phyloP scores from a whole-genome alignment of 1,140 invertebrate species.

The Copidosoma floridanum region DNA sequence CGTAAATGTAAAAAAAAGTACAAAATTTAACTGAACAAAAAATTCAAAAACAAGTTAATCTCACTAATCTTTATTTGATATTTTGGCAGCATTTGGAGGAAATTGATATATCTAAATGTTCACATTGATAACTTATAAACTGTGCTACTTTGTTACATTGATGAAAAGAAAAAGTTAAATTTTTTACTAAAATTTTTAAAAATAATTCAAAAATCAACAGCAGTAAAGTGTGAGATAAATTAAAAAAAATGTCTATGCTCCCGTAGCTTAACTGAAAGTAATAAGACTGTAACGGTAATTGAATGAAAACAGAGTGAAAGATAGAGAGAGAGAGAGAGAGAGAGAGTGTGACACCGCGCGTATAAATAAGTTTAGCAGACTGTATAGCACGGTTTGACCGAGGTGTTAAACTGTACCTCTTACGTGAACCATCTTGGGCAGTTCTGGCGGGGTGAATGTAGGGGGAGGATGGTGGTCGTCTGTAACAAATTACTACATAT shows the following conservation, averaged over 20 bases:
- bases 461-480: constrained; percentile 91
- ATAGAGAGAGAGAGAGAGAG: constrained; percentile 9
- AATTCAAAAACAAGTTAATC: too few species aligned
- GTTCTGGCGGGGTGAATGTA: constrained; percentile 94
- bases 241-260: too few species aligned
- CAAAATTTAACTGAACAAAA: too few species aligned
- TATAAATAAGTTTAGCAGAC: too few species aligned
- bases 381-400: constrained; percentile 53
- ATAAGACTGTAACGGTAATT: too few species aligned
- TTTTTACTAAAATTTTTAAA: background rate
- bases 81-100: too few species aligned
- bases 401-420: constrained; percentile 75
- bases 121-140: too few species aligned
- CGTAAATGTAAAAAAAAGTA: too few species aligned
- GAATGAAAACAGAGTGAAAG: background rate
- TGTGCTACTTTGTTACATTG: background rate
- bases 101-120: too few species aligned
- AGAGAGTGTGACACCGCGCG: constrained; percentile 51
- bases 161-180: background rate
- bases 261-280: too few species aligned
- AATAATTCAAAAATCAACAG: background rate
- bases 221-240: background rate
- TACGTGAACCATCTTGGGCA: constrained; percentile 94
- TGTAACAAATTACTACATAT: constrained; percentile 77
- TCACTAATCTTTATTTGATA: too few species aligned